phyloP scores from a whole-genome alignment of 2,113 vertebrate species.

The Lophochroa leadbeateri region DNA sequence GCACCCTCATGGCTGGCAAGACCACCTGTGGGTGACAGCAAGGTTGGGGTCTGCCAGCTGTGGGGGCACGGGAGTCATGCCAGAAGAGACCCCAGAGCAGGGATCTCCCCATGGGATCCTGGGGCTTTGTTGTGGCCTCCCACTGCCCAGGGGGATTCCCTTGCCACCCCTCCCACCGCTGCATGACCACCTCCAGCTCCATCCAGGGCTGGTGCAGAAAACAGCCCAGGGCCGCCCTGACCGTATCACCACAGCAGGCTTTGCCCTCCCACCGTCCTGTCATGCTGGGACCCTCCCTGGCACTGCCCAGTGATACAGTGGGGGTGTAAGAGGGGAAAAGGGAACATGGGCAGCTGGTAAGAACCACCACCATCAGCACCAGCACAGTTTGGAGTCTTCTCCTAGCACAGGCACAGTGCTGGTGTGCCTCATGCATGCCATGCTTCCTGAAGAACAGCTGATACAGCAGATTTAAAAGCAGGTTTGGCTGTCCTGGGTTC shows the following conservation, averaged over 20 bases:
- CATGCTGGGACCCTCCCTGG: no score
- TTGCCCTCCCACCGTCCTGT: background rate
- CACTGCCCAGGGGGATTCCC: background rate
- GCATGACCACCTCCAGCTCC: background rate
- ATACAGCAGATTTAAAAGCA: background rate
- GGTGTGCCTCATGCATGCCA: background rate
- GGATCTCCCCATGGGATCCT: background rate
- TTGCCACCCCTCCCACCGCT: background rate
- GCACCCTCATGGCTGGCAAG: background rate
- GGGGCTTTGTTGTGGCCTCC: background rate
- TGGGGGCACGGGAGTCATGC: background rate
- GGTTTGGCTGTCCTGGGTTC: no score
- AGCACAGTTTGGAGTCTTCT: background rate
- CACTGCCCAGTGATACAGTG: background rate
- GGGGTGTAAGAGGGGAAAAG: background rate
- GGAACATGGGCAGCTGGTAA: background rate
- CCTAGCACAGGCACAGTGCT: background rate
- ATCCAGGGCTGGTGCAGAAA: background rate
- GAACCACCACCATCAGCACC: background rate
- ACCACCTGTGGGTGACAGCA: no score
- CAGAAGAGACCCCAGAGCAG: background rate
- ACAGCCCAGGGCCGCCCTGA: background rate
- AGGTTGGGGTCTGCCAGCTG: no score
- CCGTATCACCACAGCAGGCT: background rate
- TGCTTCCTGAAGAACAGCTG: background rate